Percentiles rank a stretch among this genome's conserved stretches.
Conservation (phyloP, 2,113 vertebrate genomes). For the Herpetotheres cachinnans region DNA sequence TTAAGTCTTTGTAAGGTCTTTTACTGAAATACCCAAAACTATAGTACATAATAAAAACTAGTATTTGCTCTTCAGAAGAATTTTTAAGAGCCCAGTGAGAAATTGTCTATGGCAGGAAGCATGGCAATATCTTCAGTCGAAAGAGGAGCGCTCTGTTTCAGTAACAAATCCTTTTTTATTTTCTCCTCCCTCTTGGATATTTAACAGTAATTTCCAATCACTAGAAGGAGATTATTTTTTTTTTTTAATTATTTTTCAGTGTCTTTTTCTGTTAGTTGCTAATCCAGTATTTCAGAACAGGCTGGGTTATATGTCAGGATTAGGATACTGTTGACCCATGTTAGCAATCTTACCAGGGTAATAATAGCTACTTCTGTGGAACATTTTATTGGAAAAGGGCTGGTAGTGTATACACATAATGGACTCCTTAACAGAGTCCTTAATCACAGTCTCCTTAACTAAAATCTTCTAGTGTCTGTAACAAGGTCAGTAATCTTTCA, state of each 20-base stretch:
- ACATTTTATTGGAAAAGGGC: background rate
- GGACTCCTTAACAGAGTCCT: background rate
- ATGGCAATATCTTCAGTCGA: background rate
- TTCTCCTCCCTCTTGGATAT: background rate
- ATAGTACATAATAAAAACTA: fast-evolving
- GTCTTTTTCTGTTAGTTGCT: background rate
- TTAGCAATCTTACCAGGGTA: background rate
- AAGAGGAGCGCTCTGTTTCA: background rate
- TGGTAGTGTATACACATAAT: background rate
- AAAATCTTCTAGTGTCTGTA: background rate
- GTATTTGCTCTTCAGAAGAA: background rate
- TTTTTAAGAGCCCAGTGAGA: background rate
- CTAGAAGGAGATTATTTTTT: background rate
- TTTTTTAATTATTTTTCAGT: background rate
- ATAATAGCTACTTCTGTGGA: background rate
- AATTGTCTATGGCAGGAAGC: background rate
- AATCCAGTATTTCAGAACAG: background rate
- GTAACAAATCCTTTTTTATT: background rate
- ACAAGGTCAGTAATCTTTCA: background rate
- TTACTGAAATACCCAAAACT: background rate
- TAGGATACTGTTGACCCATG: background rate
- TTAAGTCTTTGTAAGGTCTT: background rate
- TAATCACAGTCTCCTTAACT: background rate
- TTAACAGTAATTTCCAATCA: background rate
- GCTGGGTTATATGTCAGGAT: too few species aligned